phyloP scores from a whole-genome alignment of 37 sponge, comb jelly and placozoan species.

The Cliona cf. orientalis region DNA sequence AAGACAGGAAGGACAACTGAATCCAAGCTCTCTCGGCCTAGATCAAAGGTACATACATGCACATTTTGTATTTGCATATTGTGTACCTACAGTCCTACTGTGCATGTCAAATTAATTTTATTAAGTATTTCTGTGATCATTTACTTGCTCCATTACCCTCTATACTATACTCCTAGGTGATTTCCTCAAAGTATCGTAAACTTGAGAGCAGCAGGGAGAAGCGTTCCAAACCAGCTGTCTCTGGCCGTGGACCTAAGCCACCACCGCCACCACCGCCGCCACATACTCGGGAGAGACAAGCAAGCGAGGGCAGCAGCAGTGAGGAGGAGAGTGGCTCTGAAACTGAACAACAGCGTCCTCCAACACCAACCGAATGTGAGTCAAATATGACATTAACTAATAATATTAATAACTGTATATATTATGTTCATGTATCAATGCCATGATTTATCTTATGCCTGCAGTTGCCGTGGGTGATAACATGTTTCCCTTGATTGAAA shows the following conservation, averaged over 20 bases:
- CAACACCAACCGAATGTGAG: slow-evolving; percentile 14
- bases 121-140: too few species aligned
- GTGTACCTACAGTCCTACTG: not conserved
- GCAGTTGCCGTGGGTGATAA: slow-evolving; percentile 10
- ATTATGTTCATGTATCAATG: too few species aligned
- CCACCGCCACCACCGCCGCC: too few species aligned
- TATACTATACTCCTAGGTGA: too few species aligned
- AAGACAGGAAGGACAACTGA: not conserved
- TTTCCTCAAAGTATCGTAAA: too few species aligned
- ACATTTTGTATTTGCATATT: not conserved
- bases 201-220: not conserved
- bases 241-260: not conserved
- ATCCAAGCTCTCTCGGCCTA: not conserved
- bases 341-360: not conserved
- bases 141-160: too few species aligned
- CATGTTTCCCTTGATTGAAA: slow-evolving; percentile 55
- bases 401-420: not conserved
- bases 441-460: not conserved
- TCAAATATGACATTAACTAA: not conserved
- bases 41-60: not conserved
- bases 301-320: not conserved
- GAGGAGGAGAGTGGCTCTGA: slow-evolving; percentile 7
- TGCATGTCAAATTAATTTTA: too few species aligned
- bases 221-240: not conserved
- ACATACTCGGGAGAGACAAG: too few species aligned